phyloP scores from a whole-genome alignment of 2,888 invertebrate genomes.

The Zygogramma bicolorata region DNA sequence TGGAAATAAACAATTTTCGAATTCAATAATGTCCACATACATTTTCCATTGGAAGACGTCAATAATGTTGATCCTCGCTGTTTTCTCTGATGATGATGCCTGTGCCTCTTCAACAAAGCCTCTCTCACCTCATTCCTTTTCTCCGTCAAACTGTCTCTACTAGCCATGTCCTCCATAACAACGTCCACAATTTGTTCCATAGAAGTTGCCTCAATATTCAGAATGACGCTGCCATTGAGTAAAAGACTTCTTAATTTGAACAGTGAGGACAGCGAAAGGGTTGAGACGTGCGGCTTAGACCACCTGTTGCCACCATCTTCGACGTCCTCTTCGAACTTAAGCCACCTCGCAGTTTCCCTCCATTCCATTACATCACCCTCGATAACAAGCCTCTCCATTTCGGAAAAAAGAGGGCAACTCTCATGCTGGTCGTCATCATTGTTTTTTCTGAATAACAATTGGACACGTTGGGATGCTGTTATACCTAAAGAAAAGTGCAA shows the following conservation, averaged over 20 bases:
- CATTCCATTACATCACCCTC: slow-evolving; percentile 88
- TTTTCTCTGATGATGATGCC: slow-evolving; percentile 91
- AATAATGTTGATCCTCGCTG: slow-evolving; percentile 84
- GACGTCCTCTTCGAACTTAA: slow-evolving; percentile 96
- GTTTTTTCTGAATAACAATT: too few relatives aligned
- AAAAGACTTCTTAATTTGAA: slow-evolving; percentile 94
- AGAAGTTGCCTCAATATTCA: slow-evolving; percentile 93
- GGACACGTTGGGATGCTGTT: too few relatives aligned
- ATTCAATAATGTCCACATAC: too few relatives aligned
- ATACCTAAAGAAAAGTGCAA: too few relatives aligned
- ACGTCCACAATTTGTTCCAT: slow-evolving; percentile 90
- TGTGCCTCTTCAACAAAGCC: slow-evolving; percentile 87
- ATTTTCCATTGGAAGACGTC: slow-evolving; percentile 81
- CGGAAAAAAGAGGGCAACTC: slow-evolving; percentile 95
- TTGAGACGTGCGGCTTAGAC: slow-evolving; percentile 98
- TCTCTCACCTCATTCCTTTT: slow-evolving; percentile 86
- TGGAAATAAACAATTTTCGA: too few relatives aligned
- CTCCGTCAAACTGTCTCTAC: slow-evolving; percentile 79
- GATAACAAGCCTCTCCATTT: slow-evolving; percentile 94
- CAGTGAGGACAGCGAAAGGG: slow-evolving; percentile 94
- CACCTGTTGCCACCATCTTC: slow-evolving; percentile 99
- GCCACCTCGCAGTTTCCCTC: slow-evolving; percentile 97
- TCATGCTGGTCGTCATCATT: too few relatives aligned
- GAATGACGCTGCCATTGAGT: slow-evolving; percentile 90
- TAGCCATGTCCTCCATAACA: slow-evolving; percentile 89